Base-by-base conservation (phyloP, 2,113 vertebrate species). In the Deroptyus accipitrinus region DNA sequence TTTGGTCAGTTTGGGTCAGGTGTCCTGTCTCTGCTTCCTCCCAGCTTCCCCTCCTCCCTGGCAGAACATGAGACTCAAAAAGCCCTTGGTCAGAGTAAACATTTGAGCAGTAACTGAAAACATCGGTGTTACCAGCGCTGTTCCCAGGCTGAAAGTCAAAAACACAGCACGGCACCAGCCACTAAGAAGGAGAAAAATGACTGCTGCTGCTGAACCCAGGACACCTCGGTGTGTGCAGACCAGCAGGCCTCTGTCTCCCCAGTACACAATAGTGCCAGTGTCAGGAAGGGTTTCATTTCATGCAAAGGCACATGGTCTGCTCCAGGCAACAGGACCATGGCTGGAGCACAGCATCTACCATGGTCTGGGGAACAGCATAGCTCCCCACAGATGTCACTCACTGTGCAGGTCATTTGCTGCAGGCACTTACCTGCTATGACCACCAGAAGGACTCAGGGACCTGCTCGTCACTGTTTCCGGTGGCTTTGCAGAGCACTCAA, bases 241-340 rank as follows among this genome's bases (percentile, higher is more conserved):
- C 17, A n/a, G 59, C 6, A 17, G 66, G 37, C 28, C 18, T 3
- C 17, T 1, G 73, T 3, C 8, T 4, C 12, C 13, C 2, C 30
- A 49, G 28, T 7, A 41, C 28, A 61, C 6, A 6, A 7, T 0
- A 1, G 23, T 64, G 30, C 20, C 16, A 17, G 49, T 10, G 30
- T 8, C 42, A 16, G 49, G 70, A 63, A 35, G 18, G 31, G 8
- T 33, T 81, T 79, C 7, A 2, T 16, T 73, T 55, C 18, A 1
- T 17, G 16, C 2, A 0, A 27, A n/a, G 18, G 22, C 30, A 77
- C 7, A 4, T 33, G 37, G 12, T 57, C 20, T 33, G 41, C 41
- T 63, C 61, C 2, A 0, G 48, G 37, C 42, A 79, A 46, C 62
- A 44, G 35, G 33, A 24, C 20, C 57, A 35, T 37, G 2, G 1